phyloP scores from a whole-genome alignment of 2,113 vertebrate species.

The Chloroceryle aenea region DNA sequence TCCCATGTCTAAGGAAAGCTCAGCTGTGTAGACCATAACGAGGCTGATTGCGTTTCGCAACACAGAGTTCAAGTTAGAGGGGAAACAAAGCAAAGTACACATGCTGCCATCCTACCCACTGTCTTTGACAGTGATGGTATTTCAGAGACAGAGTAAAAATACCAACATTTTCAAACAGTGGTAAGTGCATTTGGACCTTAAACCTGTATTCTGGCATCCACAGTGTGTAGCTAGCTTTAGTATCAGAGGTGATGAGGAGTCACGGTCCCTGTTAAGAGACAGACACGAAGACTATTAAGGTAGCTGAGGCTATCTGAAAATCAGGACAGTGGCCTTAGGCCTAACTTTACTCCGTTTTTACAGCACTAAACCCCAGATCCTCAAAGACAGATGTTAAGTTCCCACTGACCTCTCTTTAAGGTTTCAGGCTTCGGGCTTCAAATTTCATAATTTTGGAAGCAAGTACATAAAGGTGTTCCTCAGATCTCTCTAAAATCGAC shows the following conservation, averaged over 20 bases:
- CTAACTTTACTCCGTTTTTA: background rate
- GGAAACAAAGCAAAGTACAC: conserved; percentile 29
- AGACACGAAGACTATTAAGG: background rate
- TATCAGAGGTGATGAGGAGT: background rate
- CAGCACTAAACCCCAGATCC: background rate
- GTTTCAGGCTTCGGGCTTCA: conserved; percentile 3
- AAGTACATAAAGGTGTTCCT: background rate
- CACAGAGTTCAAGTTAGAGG: conserved; percentile 37
- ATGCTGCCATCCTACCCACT: fast-evolving
- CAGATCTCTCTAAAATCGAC: background rate
- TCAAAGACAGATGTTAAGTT: conserved; percentile 27
- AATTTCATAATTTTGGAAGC: background rate
- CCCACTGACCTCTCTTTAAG: background rate
- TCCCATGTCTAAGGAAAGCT: conserved; percentile 16
- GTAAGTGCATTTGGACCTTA: background rate
- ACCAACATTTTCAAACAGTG: background rate
- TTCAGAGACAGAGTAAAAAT: background rate
- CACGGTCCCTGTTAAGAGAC: background rate
- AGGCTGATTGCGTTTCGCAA: conserved; percentile 66
- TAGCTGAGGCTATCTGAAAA: background rate
- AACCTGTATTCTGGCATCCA: background rate
- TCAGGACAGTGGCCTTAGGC: conserved; percentile 1
- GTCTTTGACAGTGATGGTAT: background rate
- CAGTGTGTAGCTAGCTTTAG: background rate
- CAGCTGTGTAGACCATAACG: conserved; percentile 34